Base-by-base conservation (phyloP, 2,888 invertebrate genomes). In the Eupithecia inturbata region DNA sequence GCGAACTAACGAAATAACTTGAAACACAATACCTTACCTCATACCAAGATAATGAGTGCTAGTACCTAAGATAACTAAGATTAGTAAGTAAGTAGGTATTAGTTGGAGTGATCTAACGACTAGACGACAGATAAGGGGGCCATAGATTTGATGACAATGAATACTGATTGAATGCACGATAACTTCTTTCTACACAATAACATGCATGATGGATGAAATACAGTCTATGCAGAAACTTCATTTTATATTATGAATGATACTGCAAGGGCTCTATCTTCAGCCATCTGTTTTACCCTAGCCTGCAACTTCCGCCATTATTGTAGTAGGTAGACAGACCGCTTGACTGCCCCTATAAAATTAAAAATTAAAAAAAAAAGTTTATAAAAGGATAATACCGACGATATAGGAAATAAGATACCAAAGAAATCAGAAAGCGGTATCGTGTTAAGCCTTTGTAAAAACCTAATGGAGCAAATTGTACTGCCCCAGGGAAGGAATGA, bases 401-500 rank as follows among this genome's bases (percentile, higher is more conserved):
- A 74, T 75, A 73, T 70, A 70, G 68, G 73, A 74, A 78, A 78
- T 80, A 53, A 77, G 72, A 77, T 78, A 79, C 77, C 70, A 83
- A 80, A 81, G 80, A 77, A 78, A 79, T 81, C 81, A 73, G 75
- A 76, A 75, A 77, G 79, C 81, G 79, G 80, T 80, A 80, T 79
- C 82, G 75, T 81, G 80, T 78, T 81, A 81, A 79, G 75, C 74
- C 76, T 80, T 75, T 76, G 81, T 82, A 88, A 86, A 88, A 87
- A 85, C 79, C 82, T 84, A 87, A 86, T 84, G 79, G 82, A 79
- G 83, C 84, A 82, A 83, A 88, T 86, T 82, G 77, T 76, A 78
- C 81, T 82, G 84, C 82, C 82, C 82, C 28, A 78, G 78, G 84
- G 82, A 83, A 82, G 82, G 83, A 86, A 88, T 84, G 83, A 79